Evolutionary conservation across 2,113 vertebrate genomes (phyloP), one percentile per base, ranked within the genome.

Genomic region (Dermatemys mawii): DNA sequence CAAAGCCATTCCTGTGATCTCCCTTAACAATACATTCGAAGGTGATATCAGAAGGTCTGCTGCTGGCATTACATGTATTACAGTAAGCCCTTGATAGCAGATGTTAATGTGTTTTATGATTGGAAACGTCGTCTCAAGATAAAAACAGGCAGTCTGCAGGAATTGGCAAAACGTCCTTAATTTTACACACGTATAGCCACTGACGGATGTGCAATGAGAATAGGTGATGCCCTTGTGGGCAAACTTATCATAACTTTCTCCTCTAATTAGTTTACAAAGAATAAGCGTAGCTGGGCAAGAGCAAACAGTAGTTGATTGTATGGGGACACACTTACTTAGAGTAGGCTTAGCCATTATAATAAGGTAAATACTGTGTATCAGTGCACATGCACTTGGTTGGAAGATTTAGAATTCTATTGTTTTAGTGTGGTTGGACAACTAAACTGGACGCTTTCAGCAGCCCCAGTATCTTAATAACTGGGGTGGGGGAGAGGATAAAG

Each of bases 131-230:
- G 86, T 95, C 92, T 76, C 90, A 94, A 98, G 97, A 98, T 97
- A 98, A 98, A 97, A 97, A 96, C 63, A 93, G 95, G 82, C 95
- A 93, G 91, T 84, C 73, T 27, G 78, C 50, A 78, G 80, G 94
- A 97, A 96, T 96, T 84, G 81, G 94, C 91, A 88, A 93, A 94
- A 48, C 49, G 63, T 50, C 86, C 95, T 98, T 98, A 95, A 98
- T 98, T 97, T 97, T 97, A 98, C 97, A 97, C 95, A 87, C 92
- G 88, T 94, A 81, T 89, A 96, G 87, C 84, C 94, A 85, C 90
- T 88, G 89, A 96, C n/a, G 22, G 91, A 87, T 94, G 90, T 21
- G 70, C 90, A 89, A 49, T n/a, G 92, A 97, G 95, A 97, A 96
- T 93, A 96, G 86, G 78, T 5, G 13, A 95, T 90, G 96, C 73